Evolutionary conservation across 2,113 vertebrate genomes (phyloP).

Genomic region (Rhinopithecus roxellana): DNA sequence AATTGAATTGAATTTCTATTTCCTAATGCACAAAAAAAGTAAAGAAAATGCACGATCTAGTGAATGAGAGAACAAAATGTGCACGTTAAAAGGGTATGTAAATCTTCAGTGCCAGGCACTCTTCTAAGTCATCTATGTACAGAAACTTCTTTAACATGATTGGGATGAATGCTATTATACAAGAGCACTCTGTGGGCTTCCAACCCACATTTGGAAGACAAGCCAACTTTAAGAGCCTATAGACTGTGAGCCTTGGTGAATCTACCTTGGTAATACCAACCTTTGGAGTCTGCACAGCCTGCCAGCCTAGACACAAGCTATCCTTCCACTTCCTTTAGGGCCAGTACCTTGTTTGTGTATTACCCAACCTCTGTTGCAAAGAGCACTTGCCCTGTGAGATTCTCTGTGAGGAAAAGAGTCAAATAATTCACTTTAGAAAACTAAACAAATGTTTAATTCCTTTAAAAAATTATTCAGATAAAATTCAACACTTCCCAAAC

Average conservation of each 20-base stretch:
- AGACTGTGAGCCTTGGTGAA: background rate
- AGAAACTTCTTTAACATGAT: background rate
- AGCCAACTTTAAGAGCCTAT: background rate
- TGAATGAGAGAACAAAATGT: background rate
- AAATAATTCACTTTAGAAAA: background rate
- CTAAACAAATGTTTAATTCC: background rate
- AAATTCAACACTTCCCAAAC: background rate
- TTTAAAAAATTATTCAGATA: background rate
- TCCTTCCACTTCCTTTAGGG: background rate
- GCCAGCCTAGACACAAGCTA: background rate
- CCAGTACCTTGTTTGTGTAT: background rate
- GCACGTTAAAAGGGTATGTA: background rate
- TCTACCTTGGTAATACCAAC: background rate
- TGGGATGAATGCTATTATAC: background rate
- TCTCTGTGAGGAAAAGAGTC: background rate
- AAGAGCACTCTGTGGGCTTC: no score
- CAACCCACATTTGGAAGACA: background rate
- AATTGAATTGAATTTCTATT: constrained; percentile 12
- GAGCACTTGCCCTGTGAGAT: background rate
- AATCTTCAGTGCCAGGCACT: background rate
- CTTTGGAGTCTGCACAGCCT: background rate
- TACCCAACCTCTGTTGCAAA: background rate
- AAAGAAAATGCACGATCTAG: background rate
- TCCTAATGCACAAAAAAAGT: background rate
- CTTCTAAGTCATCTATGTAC: background rate